Conservation (phyloP, 2,888 invertebrate species). For the Cantharis flavilabris region DNA sequence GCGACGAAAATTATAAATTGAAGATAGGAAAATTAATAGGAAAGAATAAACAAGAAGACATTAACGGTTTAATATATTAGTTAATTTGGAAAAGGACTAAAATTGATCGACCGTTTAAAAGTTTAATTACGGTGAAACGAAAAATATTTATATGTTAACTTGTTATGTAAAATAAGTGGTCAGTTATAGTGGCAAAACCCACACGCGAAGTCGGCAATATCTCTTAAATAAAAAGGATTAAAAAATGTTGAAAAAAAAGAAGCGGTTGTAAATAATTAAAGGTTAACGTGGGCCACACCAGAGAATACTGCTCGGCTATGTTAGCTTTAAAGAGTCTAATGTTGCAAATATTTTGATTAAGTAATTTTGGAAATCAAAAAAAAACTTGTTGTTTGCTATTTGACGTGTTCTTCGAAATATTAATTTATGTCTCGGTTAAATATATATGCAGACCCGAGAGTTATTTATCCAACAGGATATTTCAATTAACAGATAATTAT, state of each 20-base stretch:
- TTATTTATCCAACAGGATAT: neutral
- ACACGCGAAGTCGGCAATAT: conserved; percentile 23
- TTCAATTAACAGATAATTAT: neutral
- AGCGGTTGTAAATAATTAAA: conserved; percentile 25
- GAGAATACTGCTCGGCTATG: neutral
- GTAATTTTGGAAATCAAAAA: neutral
- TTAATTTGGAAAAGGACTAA: neutral
- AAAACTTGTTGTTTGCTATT: neutral
- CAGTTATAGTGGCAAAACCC: conserved; percentile 26
- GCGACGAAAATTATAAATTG: neutral
- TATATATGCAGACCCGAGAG: neutral
- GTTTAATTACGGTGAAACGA: conserved; percentile 7
- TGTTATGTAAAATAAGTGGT: conserved; percentile 27
- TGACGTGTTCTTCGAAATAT: neutral
- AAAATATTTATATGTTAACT: conserved; percentile 16
- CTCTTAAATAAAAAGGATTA: conserved; percentile 17
- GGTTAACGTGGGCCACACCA: conserved; percentile 6
- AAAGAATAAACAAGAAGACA: neutral
- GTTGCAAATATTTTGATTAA: conserved; percentile 5
- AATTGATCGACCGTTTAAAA: conserved; percentile 8
- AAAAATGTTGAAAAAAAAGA: neutral
- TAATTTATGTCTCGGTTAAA: conserved; percentile 1
- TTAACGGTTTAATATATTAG: neutral
- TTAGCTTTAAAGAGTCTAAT: neutral
- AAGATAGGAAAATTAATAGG: neutral